Conservation (phyloP, 1,140 invertebrate species). For the Scaptodrosophila lebanonensis region DNA sequence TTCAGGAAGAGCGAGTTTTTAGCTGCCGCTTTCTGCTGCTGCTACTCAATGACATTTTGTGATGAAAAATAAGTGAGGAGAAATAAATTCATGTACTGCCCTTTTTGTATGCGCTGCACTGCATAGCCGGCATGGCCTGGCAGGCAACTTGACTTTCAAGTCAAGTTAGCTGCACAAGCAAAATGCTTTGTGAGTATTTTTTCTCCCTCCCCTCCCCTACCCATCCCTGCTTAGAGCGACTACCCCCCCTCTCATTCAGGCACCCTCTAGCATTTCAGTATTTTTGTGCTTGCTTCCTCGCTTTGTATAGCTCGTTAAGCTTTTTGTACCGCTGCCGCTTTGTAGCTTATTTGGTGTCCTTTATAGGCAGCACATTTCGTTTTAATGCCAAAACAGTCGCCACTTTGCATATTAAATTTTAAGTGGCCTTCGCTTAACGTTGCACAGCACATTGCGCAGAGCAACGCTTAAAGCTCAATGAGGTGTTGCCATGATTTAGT, state of each 20-base stretch:
- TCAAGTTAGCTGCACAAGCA: constrained; percentile 57
- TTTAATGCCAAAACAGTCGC: constrained; percentile 51
- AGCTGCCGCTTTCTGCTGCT: constrained; percentile 17
- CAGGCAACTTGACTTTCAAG: constrained; percentile 38
- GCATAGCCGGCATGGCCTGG: too few relatives aligned
- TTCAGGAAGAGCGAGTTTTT: constrained; percentile 36
- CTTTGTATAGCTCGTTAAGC: constrained; percentile 47
- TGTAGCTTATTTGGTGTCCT: constrained; percentile 27
- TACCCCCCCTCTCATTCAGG: neutral
- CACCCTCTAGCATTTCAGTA: neutral
- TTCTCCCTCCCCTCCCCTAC: neutral
- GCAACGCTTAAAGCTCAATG: constrained; percentile 56
- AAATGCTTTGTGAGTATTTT: constrained; percentile 39
- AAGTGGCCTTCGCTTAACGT: constrained; percentile 35
- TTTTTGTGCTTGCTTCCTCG: constrained; percentile 19
- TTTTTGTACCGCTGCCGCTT: constrained; percentile 14
- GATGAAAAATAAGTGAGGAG: constrained; percentile 43
- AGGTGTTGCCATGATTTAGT: constrained; percentile 66
- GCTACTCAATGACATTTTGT: constrained; percentile 39
- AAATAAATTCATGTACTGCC: constrained; percentile 48
- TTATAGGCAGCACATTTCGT: constrained; percentile 18
- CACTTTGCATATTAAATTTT: constrained; percentile 59
- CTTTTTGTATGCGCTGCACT: constrained; percentile 21
- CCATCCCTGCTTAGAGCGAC: too few relatives aligned
- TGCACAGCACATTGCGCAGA: constrained; percentile 41